These are phyloP conservation scores for Sebastes kiyomatsui DNA, from an alignment of 2,797 vertebrate species.

Conservation along the genomic window DNA sequence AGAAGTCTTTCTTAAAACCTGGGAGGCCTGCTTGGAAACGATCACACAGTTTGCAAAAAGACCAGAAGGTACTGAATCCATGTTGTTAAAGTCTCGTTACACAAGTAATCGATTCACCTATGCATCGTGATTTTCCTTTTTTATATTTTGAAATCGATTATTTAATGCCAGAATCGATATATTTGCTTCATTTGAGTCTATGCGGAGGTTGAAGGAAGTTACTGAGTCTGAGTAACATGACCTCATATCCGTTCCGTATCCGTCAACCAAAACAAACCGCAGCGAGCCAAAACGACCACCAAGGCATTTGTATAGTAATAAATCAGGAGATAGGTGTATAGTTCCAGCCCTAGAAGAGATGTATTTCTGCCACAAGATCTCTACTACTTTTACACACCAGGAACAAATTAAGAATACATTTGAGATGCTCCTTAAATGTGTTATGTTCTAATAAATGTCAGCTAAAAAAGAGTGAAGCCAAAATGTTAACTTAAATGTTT, in stretches of 20 bases:
- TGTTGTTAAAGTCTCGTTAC: background rate
- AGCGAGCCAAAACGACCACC: too few relatives aligned
- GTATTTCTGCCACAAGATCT: background rate
- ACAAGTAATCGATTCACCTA: background rate
- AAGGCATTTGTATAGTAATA: too few relatives aligned
- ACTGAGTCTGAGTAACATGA: too few relatives aligned
- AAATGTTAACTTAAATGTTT: background rate
- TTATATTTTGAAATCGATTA: too few relatives aligned
- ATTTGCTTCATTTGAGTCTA: too few relatives aligned
- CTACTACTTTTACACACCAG: background rate
- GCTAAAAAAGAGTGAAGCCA: background rate
- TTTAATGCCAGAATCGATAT: too few relatives aligned
- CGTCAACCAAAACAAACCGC: too few relatives aligned
- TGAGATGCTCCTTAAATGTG: background rate
- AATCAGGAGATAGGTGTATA: too few relatives aligned
- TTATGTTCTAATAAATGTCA: background rate
- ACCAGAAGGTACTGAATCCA: conserved; percentile 80
- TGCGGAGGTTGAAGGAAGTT: too few relatives aligned
- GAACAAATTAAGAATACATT: background rate
- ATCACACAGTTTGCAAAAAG: conserved; percentile 79
- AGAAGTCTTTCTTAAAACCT: conserved; percentile 83
- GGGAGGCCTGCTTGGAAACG: conserved; percentile 88
- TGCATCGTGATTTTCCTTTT: too few relatives aligned
- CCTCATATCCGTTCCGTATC: too few relatives aligned
- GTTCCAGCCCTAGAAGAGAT: too few relatives aligned